Conservation (phyloP, 1,140 invertebrate genomes). For the Chironomus striatipennis region DNA sequence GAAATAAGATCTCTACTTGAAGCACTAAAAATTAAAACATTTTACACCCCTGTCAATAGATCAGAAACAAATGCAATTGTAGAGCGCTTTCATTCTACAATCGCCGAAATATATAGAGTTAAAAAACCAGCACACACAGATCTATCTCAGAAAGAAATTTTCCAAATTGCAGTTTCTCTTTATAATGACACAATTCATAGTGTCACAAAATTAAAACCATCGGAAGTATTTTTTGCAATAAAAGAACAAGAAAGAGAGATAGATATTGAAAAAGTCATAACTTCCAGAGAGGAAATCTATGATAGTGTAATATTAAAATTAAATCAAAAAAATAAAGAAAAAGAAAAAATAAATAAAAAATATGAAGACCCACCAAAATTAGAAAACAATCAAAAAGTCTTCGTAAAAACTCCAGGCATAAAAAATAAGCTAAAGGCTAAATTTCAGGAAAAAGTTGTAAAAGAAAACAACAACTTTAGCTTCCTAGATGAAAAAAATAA, state of each 20-base stretch:
- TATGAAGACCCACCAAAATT: slow-evolving; percentile 18
- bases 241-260: not conserved
- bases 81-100: slow-evolving; percentile 29
- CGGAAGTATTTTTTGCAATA: slow-evolving; percentile 1
- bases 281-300: not conserved
- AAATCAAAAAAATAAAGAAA: not conserved
- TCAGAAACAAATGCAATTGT: slow-evolving; percentile 27
- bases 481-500: too few species aligned
- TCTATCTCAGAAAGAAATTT: slow-evolving; percentile 27
- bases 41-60: slow-evolving; percentile 27
- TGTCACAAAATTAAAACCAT: slow-evolving; percentile 27
- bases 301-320: slow-evolving; percentile 22
- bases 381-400: not conserved
- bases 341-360: slow-evolving; percentile 24
- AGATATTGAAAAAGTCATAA: slow-evolving; percentile 13
- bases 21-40: slow-evolving; percentile 28
- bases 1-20: slow-evolving; percentile 29
- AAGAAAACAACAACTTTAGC: too few species aligned
- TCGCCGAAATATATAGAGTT: slow-evolving; percentile 29
- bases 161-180: slow-evolving; percentile 25
- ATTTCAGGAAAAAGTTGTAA: too few species aligned
- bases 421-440: not conserved
- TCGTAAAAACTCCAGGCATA: not conserved
- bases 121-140: slow-evolving; percentile 26
- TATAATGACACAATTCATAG: slow-evolving; percentile 31